These are phyloP conservation scores for Trichomalopsis sarcophagae DNA, from an alignment of 1,140 invertebrate species.

Conservation along the genomic window DNA sequence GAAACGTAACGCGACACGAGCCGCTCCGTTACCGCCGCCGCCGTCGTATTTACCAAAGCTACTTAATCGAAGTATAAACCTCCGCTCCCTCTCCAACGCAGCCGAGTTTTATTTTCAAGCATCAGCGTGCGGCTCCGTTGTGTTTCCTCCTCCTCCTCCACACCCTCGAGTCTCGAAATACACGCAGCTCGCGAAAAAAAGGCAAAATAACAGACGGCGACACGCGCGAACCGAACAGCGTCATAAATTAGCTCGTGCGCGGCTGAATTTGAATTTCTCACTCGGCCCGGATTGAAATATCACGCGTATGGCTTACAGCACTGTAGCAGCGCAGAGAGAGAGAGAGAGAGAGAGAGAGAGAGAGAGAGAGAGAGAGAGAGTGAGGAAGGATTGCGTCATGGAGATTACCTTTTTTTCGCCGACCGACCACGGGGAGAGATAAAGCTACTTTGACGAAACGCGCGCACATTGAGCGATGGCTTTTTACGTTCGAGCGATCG, in stretches of 20 bases:
- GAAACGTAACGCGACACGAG: slow-evolving; percentile 43
- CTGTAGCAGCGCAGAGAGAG: neutral
- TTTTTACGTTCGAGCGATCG: slow-evolving; percentile 12
- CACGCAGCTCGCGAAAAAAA: neutral
- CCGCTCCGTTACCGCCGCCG: neutral
- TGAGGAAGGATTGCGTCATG: slow-evolving; percentile 28
- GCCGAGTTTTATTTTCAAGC: slow-evolving; percentile 49
- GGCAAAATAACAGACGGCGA: neutral
- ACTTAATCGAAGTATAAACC: slow-evolving; percentile 50
- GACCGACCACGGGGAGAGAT: slow-evolving; percentile 22
- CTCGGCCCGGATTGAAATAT: slow-evolving; percentile 40
- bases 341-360: neutral
- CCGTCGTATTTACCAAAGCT: slow-evolving; percentile 46
- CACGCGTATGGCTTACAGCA: slow-evolving; percentile 17
- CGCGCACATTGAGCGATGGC: neutral
- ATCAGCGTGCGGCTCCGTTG: neutral
- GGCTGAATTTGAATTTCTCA: slow-evolving; percentile 44
- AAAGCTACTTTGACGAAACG: slow-evolving; percentile 44
- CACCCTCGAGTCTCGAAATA: slow-evolving; percentile 30
- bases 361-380: neutral
- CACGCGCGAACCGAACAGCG: slow-evolving; percentile 6
- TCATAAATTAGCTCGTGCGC: slow-evolving; percentile 35
- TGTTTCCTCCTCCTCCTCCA: neutral
- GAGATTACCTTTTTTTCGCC: slow-evolving; percentile 40
- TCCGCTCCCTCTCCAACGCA: neutral